phyloP scores from a whole-genome alignment of 2,113 vertebrate species.

The Malurus melanocephalus region DNA sequence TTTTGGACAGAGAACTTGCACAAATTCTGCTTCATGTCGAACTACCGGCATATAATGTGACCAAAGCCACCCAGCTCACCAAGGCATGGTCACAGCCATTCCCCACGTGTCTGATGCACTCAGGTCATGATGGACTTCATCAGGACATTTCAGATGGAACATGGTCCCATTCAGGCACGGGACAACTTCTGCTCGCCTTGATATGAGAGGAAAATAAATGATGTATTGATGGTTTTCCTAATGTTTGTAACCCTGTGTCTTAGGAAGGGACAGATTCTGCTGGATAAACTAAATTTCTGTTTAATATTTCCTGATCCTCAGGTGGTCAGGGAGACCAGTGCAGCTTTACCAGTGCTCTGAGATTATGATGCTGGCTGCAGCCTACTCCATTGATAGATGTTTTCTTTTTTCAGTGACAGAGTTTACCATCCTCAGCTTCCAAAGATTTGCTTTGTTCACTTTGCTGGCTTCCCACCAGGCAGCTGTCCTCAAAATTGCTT shows the following conservation, averaged over 20 bases:
- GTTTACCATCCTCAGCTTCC: not conserved
- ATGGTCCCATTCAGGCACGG: not conserved
- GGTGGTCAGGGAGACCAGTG: not conserved
- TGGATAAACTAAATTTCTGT: not conserved
- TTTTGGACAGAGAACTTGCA: not conserved
- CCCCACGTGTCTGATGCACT: not conserved
- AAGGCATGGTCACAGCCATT: not conserved
- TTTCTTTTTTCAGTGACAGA: not conserved
- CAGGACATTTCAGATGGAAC: not conserved
- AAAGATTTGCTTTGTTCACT: not conserved
- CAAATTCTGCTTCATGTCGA: not conserved
- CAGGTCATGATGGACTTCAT: not conserved
- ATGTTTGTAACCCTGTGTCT: not conserved
- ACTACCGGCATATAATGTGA: not conserved
- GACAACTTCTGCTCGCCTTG: not conserved
- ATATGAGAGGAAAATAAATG: not conserved
- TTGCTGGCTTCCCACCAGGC: not conserved
- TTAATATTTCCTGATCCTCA: not conserved
- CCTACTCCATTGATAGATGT: not conserved
- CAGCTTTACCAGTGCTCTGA: not conserved
- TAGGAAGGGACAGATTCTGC: not conserved
- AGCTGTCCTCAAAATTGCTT: not conserved
- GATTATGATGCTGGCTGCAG: not conserved
- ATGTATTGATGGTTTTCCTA: not conserved
- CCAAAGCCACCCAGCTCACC: not conserved